Evolutionary conservation across 2,797 vertebrate genomes (phyloP).

Genomic region (Sebastes variabilis): DNA sequence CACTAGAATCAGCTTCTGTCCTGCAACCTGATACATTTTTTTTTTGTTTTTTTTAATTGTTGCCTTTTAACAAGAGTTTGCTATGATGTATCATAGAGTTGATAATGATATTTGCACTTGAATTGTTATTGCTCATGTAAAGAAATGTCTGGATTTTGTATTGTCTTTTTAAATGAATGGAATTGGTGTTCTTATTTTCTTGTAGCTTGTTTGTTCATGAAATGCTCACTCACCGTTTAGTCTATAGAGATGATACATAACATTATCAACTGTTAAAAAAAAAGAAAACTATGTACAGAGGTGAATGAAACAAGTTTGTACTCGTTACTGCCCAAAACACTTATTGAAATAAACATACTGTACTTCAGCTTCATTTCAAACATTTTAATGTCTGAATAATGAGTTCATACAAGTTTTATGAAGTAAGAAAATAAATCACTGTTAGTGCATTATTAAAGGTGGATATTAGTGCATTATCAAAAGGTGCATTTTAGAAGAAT

Average conservation of each 20-base stretch:
- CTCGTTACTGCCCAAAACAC: slow-evolving; percentile 76
- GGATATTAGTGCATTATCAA: background rate
- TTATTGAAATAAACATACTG: slow-evolving; percentile 81
- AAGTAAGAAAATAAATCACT: slow-evolving; percentile 1
- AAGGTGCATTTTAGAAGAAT: background rate
- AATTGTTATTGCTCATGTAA: slow-evolving; percentile 96
- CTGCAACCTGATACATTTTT: slow-evolving; percentile 61
- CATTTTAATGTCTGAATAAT: slow-evolving; percentile 63
- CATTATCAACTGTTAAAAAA: slow-evolving; percentile 71
- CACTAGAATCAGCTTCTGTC: slow-evolving; percentile 48
- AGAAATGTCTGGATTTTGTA: slow-evolving; percentile 98
- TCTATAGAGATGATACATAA: slow-evolving; percentile 75
- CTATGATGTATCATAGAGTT: slow-evolving; percentile 89
- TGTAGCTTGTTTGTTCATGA: slow-evolving; percentile 78
- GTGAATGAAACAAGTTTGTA: slow-evolving; percentile 74
- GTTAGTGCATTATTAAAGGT: background rate
- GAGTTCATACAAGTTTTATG: slow-evolving; percentile 13
- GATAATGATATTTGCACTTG: slow-evolving; percentile 99
- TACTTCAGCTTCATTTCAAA: slow-evolving; percentile 74
- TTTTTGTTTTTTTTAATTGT: slow-evolving; percentile 36
- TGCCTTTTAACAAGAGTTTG: slow-evolving; percentile 81
- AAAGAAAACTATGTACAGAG: slow-evolving; percentile 66
- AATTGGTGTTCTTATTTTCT: slow-evolving; percentile 84
- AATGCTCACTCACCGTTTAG: slow-evolving; percentile 77
- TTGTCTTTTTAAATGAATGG: slow-evolving; percentile 92